Evolutionary conservation across 2,113 vertebrate genomes (phyloP).

Genomic region (Aspidoscelis tigris): DNA sequence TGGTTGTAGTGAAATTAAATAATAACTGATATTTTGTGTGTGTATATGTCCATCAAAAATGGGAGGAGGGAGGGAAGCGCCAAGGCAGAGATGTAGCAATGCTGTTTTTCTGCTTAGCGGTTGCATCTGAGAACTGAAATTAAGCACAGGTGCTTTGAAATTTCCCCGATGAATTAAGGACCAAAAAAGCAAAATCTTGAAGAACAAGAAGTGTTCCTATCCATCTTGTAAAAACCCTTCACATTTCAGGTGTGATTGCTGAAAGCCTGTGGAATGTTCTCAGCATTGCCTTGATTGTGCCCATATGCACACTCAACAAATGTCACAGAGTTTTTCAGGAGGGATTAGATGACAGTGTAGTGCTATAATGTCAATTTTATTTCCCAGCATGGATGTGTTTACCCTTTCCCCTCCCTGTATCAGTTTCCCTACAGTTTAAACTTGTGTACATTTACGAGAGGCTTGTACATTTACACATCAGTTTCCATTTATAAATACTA

Average conservation of each 20-base stretch:
- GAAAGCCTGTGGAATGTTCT: background rate
- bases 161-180: background rate
- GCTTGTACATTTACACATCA: background rate
- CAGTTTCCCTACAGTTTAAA: background rate
- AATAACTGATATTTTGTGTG: too few relatives aligned
- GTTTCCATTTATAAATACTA: background rate
- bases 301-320: background rate
- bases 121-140: background rate
- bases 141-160: constrained; percentile 15
- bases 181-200: constrained; percentile 2
- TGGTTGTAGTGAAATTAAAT: too few relatives aligned
- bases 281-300: constrained; percentile 23
- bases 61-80: too few relatives aligned
- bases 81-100: background rate
- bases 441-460: too few relatives aligned
- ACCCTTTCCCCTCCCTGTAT: background rate
- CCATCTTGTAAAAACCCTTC: background rate
- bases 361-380: constrained; percentile 33
- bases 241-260: constrained; percentile 28
- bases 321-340: fast-evolving
- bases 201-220: constrained; percentile 18
- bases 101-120: background rate
- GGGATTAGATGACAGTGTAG: constrained; percentile 26
- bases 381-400: background rate
- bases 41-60: too few relatives aligned